A percentile compares a stretch with the other conserved stretches of the same genome.
Evolutionary conservation across 2,888 invertebrate genomes (phyloP).

Genomic region (Caenorhabditis sinica): DNA sequence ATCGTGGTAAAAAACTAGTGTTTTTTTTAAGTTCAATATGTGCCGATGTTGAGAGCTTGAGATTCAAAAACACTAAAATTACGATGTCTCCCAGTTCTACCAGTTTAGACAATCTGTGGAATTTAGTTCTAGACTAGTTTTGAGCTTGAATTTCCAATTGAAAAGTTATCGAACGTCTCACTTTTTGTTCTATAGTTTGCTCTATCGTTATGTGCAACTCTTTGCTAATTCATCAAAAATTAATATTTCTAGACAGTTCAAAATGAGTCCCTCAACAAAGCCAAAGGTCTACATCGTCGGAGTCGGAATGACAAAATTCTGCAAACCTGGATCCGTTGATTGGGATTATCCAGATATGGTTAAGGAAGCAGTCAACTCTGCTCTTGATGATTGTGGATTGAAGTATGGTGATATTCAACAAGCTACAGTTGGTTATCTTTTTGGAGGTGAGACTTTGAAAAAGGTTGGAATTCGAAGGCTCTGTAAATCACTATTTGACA

Average conservation of each 20-base stretch:
- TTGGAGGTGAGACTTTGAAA: constrained; percentile 69
- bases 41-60: no score
- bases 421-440: constrained; percentile 87
- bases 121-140: no score
- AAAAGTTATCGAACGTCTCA: no score
- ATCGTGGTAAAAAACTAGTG: no score
- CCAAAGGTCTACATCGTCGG: constrained; percentile 83
- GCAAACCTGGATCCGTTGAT: constrained; percentile 91
- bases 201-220: no score
- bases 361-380: constrained; percentile 93
- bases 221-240: neutral
- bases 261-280: constrained; percentile 70
- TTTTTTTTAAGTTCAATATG: no score
- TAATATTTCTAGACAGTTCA: neutral
- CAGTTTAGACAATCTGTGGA: no score
- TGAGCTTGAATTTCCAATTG: no score
- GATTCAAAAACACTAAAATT: no score
- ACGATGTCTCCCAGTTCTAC: no score
- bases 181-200: no score
- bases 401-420: constrained; percentile 89
- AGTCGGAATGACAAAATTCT: constrained; percentile 87
- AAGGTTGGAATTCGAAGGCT: neutral
- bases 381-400: constrained; percentile 85
- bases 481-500: no score
- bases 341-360: constrained; percentile 97